Conservation (phyloP, 2,888 invertebrate genomes). For the Andrena hattorfiana region DNA sequence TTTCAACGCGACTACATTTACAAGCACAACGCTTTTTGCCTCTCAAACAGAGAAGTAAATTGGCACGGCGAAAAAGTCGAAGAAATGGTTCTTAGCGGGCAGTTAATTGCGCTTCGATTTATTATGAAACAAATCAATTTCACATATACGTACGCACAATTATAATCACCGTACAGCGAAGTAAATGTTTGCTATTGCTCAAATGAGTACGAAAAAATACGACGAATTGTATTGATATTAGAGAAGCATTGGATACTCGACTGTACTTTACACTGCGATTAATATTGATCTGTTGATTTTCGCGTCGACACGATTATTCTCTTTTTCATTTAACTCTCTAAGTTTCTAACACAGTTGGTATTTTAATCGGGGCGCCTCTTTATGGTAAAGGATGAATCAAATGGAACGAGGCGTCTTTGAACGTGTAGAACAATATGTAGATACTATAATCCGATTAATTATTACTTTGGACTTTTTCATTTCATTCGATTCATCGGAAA, state of each 20-base stretch:
- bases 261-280: neutral
- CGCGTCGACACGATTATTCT: too few species aligned
- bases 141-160: neutral
- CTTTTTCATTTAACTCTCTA: neutral
- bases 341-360: neutral
- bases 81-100: too few species aligned
- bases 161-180: neutral
- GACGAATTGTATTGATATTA: neutral
- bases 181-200: neutral
- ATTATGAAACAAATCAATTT: slow-evolving; percentile 13
- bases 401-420: neutral
- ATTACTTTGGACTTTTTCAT: neutral
- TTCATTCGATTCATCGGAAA: slow-evolving; percentile 6
- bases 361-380: neutral
- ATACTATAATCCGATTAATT: too few species aligned
- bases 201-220: neutral
- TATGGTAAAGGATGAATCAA: neutral
- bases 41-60: neutral
- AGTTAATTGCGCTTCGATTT: neutral
- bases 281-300: neutral
- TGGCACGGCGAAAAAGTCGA: neutral
- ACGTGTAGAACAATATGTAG: neutral
- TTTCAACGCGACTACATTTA: too few species aligned
- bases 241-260: neutral
- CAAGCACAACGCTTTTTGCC: neutral